Evolutionary conservation across 2,888 invertebrate species (phyloP), one percentile per base, ranked within the genome.

Genomic region (Dioctria linearis): DNA sequence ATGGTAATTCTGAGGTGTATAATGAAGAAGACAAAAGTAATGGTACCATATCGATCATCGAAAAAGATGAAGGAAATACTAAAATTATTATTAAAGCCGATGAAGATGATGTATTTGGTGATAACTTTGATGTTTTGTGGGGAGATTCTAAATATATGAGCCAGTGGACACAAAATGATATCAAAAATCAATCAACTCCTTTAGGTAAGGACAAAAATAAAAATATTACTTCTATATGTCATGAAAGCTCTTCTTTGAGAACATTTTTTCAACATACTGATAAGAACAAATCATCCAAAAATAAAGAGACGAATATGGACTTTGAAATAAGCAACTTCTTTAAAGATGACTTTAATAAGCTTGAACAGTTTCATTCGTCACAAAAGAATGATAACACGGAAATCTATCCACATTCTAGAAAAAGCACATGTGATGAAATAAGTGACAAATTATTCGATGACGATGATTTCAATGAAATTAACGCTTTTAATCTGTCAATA

Each of bases 71-170:
- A 13, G 54, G n/a, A 39, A 51, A 54, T 54, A 54, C 54, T 4
- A 54, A 61, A 4, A n/a, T 42, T 5, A 11, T 61, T 2, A 4
- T 3, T 13, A 11, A 39, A 5, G 43, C 11, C 37, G 37, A 65
- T 25, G 57, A 5, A 0, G 51, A 65, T 54, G 11, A 25, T 11
- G n/a, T 46, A 6, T 6, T 5, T 46, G 49, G 69, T 4, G 25
- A 59, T n/a, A 75, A 78, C 43, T 42, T 78, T 59, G 54, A 59
- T 43, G 4, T 11, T 4, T 37, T 51, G 6, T 57, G 80, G 25
- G 69, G 57, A 51, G 80, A 81, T 43, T 83, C 82, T 6, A 82
- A 80, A 57, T 83, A 82, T 75, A n/a, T 78, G 46, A 79, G 73
- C 46, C 83, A 82, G 46, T 78, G 80, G 25, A 43, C 71, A 13